phyloP scores from a whole-genome alignment of 2,113 vertebrate species.

The Nothocercus nigrocapillus region DNA sequence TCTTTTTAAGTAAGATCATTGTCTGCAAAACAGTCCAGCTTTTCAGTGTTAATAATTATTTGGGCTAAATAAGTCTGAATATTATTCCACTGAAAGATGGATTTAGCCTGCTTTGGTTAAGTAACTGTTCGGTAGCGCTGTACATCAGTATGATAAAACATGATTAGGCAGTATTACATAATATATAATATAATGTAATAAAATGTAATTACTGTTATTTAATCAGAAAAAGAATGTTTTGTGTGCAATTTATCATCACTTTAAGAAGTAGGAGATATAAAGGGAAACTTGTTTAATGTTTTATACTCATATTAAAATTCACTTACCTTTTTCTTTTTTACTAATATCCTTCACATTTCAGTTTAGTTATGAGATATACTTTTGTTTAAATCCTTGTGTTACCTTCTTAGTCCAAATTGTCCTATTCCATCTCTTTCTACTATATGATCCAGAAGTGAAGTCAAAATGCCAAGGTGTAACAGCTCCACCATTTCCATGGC shows the following conservation, averaged over 20 bases:
- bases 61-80: not conserved
- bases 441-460: slow-evolving; percentile 29
- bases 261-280: not conserved
- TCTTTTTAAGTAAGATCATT: not conserved
- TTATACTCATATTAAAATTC: slow-evolving; percentile 14
- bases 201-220: not conserved
- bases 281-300: slow-evolving; percentile 26
- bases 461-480: slow-evolving; percentile 60
- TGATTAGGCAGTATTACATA: not conserved
- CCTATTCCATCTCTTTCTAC: not conserved
- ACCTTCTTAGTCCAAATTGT: slow-evolving; percentile 1
- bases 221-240: not conserved
- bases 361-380: slow-evolving; percentile 58
- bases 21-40: not conserved
- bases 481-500: slow-evolving; percentile 28
- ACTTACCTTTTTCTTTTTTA: slow-evolving; percentile 20
- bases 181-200: no score
- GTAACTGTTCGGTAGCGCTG: not conserved
- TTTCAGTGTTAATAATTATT: not conserved
- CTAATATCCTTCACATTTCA: slow-evolving; percentile 68
- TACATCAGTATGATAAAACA: not conserved
- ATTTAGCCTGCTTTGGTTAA: not conserved
- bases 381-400: slow-evolving; percentile 51
- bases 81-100: not conserved
- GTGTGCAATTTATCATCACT: slow-evolving; percentile 27